Percentiles rank a stretch among this genome's conserved stretches.
Conservation (phyloP, 53 echinoderm and acorn worm species). For the Mesocentrotus franciscanus region DNA sequence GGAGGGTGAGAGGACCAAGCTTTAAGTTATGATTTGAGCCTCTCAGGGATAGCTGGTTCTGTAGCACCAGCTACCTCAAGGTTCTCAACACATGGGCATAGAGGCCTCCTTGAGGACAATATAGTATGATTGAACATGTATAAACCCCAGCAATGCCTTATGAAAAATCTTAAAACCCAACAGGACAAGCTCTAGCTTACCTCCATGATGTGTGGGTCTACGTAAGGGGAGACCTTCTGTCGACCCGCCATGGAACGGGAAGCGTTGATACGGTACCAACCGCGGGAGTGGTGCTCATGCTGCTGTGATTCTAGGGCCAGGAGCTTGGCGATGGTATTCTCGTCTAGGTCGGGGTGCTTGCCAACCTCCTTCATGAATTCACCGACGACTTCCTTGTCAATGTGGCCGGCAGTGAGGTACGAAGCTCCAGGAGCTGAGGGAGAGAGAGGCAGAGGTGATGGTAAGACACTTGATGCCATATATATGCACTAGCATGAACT, state of each 20-base stretch:
- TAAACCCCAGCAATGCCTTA: no score
- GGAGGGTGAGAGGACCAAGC: no score
- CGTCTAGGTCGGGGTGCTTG: conserved; percentile 88
- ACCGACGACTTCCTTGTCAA: conserved; percentile 88
- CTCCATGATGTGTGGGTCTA: conserved; percentile 82
- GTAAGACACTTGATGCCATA: neutral
- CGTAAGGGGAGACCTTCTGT: conserved; percentile 78
- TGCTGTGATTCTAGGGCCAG: conserved; percentile 87
- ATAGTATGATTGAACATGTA: no score
- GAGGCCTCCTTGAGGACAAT: no score
- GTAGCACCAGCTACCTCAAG: no score
- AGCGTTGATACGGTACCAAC: conserved; percentile 98
- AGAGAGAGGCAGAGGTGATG: neutral
- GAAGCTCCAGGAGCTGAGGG: conserved; percentile 70
- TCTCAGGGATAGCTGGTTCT: no score
- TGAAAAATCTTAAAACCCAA: no score
- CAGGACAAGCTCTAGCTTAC: conserved; percentile 55
- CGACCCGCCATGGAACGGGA: conserved; percentile 85
- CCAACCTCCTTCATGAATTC: conserved; percentile 96
- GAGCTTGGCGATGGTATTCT: conserved; percentile 88
- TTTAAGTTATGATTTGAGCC: no score
- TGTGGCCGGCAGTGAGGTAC: conserved; percentile 76
- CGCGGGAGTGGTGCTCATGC: conserved; percentile 89
- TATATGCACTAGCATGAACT: neutral
- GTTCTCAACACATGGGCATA: no score